Conservation (phyloP, 2,113 vertebrate genomes). For the Spea multiplicata region DNA sequence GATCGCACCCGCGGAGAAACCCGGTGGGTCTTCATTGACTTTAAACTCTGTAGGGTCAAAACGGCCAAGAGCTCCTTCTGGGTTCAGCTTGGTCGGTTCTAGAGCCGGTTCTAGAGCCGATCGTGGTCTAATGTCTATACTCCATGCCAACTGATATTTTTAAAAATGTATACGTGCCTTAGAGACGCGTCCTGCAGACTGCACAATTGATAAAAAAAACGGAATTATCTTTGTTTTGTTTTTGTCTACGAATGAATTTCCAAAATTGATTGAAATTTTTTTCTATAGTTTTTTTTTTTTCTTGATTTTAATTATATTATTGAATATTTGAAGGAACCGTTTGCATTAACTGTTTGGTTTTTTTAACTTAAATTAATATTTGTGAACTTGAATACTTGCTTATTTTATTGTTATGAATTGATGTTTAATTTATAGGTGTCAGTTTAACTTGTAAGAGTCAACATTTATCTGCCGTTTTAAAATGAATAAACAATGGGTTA, state of each 20-base stretch:
- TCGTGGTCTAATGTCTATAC: too few species aligned
- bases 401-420: constrained; percentile 31
- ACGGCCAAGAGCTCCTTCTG: neutral
- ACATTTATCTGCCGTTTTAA: neutral
- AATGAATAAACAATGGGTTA: constrained; percentile 15
- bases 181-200: neutral
- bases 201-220: neutral
- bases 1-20: too few species aligned
- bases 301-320: constrained; percentile 60
- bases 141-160: neutral
- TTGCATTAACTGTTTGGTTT: constrained; percentile 52
- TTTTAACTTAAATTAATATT: constrained; percentile 62
- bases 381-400: constrained; percentile 36
- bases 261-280: neutral
- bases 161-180: neutral
- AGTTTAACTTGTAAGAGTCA: neutral
- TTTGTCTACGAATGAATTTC: neutral
- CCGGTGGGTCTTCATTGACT: too few species aligned
- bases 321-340: constrained; percentile 56
- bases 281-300: constrained; percentile 33
- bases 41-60: constrained; percentile 4
- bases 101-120: too few species aligned
- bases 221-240: neutral
- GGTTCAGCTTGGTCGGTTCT: neutral
- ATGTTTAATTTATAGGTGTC: constrained; percentile 23